A percentile compares a stretch with the other conserved stretches of the same genome.
These are phyloP conservation scores for Chromobotia macracanthus DNA, from an alignment of 2,797 vertebrate genomes.

Conservation along the genomic window DNA sequence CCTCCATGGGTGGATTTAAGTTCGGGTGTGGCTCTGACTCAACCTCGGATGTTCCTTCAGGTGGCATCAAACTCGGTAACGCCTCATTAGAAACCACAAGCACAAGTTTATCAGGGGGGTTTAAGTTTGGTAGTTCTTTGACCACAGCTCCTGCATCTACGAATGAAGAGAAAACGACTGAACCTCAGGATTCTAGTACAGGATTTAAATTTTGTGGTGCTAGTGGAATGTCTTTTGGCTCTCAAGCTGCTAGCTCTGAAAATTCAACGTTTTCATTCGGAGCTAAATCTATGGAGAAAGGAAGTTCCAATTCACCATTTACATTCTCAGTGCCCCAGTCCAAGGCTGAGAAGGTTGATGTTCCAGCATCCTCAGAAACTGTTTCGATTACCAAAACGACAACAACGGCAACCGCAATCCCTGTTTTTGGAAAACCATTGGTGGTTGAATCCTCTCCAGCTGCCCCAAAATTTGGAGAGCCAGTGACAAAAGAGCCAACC, in stretches of 20 bases:
- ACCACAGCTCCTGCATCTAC: conserved; percentile 70
- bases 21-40: conserved; percentile 71
- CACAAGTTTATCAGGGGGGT: conserved; percentile 63
- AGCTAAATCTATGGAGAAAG: conserved; percentile 78
- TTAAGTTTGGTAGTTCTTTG: conserved; percentile 70
- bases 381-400: conserved; percentile 49
- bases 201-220: conserved; percentile 81
- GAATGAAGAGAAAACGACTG: conserved; percentile 79
- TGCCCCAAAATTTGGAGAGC: conserved; percentile 23
- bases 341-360: conserved; percentile 61
- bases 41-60: neutral
- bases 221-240: conserved; percentile 65
- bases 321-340: conserved; percentile 62
- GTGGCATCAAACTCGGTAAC: neutral
- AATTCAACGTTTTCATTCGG: conserved; percentile 81
- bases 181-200: conserved; percentile 66
- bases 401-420: conserved; percentile 26
- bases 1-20: conserved; percentile 72
- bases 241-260: conserved; percentile 75
- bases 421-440: conserved; percentile 69
- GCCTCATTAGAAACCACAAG: conserved; percentile 10
- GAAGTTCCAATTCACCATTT: conserved; percentile 64
- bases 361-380: conserved; percentile 50
- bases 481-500: conserved; percentile 70
- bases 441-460: conserved; percentile 28